These are phyloP conservation scores for Eupeodes luniger DNA, from an alignment of 2,888 invertebrate genomes.

Conservation along the genomic window DNA sequence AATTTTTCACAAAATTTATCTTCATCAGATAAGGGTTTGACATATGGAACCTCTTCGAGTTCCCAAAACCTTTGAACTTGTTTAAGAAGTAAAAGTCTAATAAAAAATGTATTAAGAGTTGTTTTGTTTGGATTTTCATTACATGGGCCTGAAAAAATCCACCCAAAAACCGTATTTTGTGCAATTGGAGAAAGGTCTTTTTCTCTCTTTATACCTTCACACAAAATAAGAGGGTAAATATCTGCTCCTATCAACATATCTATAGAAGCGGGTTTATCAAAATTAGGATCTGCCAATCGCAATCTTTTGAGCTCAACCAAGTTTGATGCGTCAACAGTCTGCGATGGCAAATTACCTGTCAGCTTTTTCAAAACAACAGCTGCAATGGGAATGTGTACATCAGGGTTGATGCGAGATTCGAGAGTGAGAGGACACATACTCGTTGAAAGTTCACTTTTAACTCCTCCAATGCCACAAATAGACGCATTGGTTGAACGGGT, in stretches of 20 bases:
- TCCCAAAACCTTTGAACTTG: slow-evolving; percentile 39
- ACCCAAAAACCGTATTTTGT: slow-evolving; percentile 35
- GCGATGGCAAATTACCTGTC: slow-evolving; percentile 33
- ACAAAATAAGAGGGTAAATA: slow-evolving; percentile 34
- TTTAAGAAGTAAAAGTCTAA: slow-evolving; percentile 6
- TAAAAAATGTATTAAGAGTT: slow-evolving; percentile 3
- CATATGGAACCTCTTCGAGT: slow-evolving; percentile 21
- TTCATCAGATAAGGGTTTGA: slow-evolving; percentile 10
- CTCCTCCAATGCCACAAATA: no score
- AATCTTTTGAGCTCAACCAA: slow-evolving; percentile 15
- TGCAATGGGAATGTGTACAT: no score
- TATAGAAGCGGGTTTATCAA: slow-evolving; percentile 33
- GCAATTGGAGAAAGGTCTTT: slow-evolving; percentile 9
- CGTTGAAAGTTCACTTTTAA: no score
- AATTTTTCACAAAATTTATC: slow-evolving; percentile 13
- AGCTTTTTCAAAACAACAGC: no score
- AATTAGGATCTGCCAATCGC: slow-evolving; percentile 36
- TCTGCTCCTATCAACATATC: slow-evolving; percentile 55
- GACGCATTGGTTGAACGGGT: no score
- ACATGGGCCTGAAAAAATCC: slow-evolving; percentile 32
- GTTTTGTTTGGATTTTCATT: neutral
- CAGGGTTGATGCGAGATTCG: no score
- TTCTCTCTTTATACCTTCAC: slow-evolving; percentile 12
- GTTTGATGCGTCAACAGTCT: neutral
- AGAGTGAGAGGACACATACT: no score